Base-by-base conservation (phyloP, 2,113 vertebrate species). In the Oenanthe melanoleuca region DNA sequence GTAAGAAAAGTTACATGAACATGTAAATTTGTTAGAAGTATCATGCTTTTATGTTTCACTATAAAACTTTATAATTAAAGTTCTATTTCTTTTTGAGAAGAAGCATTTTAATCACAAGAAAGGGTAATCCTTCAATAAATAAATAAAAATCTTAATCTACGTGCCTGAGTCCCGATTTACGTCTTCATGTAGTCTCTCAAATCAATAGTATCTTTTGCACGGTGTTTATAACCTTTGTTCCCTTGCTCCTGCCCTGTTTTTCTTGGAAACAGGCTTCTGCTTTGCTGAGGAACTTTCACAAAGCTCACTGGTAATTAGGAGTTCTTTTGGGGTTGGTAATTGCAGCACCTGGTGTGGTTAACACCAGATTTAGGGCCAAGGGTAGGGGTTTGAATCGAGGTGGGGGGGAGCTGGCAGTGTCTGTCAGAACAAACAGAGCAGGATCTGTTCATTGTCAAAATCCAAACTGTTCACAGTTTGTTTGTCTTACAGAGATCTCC, bases 21-120 rank as follows among this genome's bases (percentile, higher is more conserved):
- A 5, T 96, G 91, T 94, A 88, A 66, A 96, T 90, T 95, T 95
- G 64, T 95, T 86, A 70, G 63, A 82, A 73, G 38, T 94, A 73
- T 86, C 72, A 73, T 63, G 52, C 82, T 92, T 64, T 95, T 94
- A 61, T 66, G 86, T 94, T 95, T 92, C 86, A 86, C 34, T 93
- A 93, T 83, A 66, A 96, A 82, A 86, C 72, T 92, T 93, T 96
- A 96, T 93, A 73, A 90, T 95, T 92, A 66, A 94, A 93, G 69
- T 69, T 90, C 69, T 95, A 47, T 92, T 96, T 95, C 89, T 84
- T 95, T 95, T 89, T 91, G 89, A 92, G 65, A 94, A 88, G 74
- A 80, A 95, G 49, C 84, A 75, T 95, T 95, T 95, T 96, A 93
- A 91, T 95, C 86, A 65, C 83, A 67, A 80, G 82, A 86, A 94